Evolutionary conservation across 2,113 vertebrate genomes (phyloP).

Genomic region (Pogona vitticeps): DNA sequence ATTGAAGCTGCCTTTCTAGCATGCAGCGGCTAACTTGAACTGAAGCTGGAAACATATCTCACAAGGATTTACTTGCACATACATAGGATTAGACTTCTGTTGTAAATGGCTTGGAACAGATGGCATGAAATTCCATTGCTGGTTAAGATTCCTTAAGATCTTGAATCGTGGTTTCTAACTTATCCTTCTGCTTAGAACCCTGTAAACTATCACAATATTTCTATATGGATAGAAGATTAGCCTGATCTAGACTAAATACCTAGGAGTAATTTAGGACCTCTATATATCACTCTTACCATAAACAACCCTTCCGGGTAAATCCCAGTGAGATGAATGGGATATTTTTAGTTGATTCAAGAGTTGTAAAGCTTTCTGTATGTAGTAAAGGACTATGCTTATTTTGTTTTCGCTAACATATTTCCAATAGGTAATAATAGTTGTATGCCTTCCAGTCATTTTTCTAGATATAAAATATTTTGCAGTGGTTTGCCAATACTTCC

Average conservation of each 20-base stretch:
- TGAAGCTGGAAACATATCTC: background rate
- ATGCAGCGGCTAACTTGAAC: background rate
- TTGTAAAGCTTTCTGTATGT: background rate
- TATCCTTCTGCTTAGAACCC: background rate
- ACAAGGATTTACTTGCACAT: background rate
- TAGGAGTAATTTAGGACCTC: background rate
- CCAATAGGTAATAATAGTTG: no score
- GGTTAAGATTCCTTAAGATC: background rate
- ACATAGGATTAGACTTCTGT: background rate
- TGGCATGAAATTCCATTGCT: background rate
- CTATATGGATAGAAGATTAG: background rate
- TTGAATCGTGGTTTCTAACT: background rate
- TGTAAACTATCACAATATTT: background rate
- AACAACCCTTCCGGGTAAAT: background rate
- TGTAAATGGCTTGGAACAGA: background rate
- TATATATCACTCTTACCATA: background rate
- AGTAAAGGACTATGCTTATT: background rate
- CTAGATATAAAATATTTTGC: no score
- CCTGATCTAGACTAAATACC: background rate
- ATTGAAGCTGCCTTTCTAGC: background rate
- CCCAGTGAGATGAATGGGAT: background rate
- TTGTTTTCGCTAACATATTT: background rate
- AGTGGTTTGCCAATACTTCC: no score
- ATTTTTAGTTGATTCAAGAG: background rate
- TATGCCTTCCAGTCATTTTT: no score